Conservation (phyloP, 2,797 vertebrate species). For the Phalanger gymnotis region DNA sequence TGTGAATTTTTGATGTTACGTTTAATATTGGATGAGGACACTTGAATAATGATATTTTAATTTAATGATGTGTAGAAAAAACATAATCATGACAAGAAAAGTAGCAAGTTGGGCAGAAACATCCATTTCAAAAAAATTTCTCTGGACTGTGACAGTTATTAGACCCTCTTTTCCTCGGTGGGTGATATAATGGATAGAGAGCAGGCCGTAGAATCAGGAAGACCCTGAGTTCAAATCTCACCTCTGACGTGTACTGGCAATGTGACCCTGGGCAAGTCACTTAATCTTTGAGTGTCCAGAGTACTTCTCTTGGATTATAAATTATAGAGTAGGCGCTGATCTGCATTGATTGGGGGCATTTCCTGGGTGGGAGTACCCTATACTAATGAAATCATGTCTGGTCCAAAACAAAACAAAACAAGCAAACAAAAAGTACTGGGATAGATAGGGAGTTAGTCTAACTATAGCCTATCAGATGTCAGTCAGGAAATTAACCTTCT, state of each 20-base stretch:
- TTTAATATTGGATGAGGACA: neutral
- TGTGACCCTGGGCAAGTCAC: neutral
- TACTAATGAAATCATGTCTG: neutral
- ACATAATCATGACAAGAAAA: neutral
- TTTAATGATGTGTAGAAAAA: neutral
- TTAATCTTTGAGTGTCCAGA: neutral
- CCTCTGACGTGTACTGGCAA: neutral
- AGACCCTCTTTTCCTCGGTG: neutral
- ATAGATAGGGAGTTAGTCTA: neutral
- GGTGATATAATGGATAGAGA: neutral
- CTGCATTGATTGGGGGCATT: neutral
- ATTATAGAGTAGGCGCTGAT: neutral
- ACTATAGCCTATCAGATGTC: neutral
- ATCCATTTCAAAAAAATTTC: neutral
- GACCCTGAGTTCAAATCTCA: neutral
- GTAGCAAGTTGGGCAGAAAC: neutral
- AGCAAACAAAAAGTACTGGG: neutral
- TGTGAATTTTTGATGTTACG: neutral
- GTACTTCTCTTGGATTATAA: neutral
- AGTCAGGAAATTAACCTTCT: neutral
- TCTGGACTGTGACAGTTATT: neutral
- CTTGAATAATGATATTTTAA: neutral
- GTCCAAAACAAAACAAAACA: neutral
- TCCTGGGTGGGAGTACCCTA: neutral
- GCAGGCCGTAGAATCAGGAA: neutral